Evolutionary conservation across 2,888 invertebrate species (phyloP).

Genomic region (Hyposoter dolosus): DNA sequence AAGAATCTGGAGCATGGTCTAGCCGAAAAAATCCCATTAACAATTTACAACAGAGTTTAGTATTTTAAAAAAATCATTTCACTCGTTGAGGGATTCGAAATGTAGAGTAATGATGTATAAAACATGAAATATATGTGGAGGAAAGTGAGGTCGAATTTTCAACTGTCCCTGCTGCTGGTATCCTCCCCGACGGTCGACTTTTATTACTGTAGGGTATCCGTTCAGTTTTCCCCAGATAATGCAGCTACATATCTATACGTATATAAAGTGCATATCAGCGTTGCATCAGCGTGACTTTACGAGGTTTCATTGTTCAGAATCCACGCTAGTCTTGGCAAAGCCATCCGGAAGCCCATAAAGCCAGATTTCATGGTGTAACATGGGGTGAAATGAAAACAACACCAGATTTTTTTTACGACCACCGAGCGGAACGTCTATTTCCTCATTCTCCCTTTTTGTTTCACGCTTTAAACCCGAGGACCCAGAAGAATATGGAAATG

Average conservation of each 20-base stretch:
- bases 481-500: slow-evolving; percentile 1
- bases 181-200: slow-evolving; percentile 43
- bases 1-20: background rate
- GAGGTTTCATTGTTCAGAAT: slow-evolving; percentile 58
- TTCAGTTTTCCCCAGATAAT: slow-evolving; percentile 1
- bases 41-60: background rate
- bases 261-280: slow-evolving; percentile 18
- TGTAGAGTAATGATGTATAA: slow-evolving; percentile 6
- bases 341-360: slow-evolving; percentile 41
- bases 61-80: background rate
- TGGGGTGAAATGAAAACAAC: slow-evolving; percentile 15
- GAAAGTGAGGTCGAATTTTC: slow-evolving; percentile 22
- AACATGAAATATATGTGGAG: slow-evolving; percentile 11
- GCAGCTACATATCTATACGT: background rate
- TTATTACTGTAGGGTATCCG: slow-evolving; percentile 47
- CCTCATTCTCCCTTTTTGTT: background rate
- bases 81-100: background rate
- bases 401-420: slow-evolving; percentile 30
- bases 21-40: background rate
- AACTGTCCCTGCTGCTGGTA: slow-evolving; percentile 23
- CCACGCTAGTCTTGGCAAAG: slow-evolving; percentile 18
- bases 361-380: slow-evolving; percentile 50
- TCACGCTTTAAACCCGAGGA: background rate
- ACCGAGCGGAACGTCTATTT: slow-evolving; percentile 3
- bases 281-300: slow-evolving; percentile 46